Evolutionary conservation across 53 echinoderm and acorn worm species (phyloP).

Genomic region (Stichopus horrens): DNA sequence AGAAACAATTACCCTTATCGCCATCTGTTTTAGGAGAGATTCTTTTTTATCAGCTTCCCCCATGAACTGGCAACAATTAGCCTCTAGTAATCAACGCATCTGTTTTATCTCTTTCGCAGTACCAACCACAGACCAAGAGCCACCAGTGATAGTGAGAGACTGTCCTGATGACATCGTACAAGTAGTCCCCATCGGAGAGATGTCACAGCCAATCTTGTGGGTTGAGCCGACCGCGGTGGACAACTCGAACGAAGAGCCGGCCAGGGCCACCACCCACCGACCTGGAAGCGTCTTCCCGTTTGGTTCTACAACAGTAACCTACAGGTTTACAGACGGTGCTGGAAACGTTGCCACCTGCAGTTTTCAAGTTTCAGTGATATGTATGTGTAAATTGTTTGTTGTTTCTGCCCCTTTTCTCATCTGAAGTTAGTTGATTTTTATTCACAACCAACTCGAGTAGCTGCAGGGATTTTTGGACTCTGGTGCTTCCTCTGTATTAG

Average conservation of each 20-base stretch:
- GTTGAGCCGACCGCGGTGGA: conserved; percentile 15
- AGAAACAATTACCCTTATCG: no score
- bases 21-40: no score
- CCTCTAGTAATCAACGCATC: no score
- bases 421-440: no score
- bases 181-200: background rate
- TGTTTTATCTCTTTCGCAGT: background rate
- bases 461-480: no score
- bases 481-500: no score
- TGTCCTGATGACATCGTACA: conserved; percentile 20
- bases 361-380: conserved; percentile 22
- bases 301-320: conserved; percentile 12
- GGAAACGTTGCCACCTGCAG: conserved; percentile 25
- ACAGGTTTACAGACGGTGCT: conserved; percentile 26
- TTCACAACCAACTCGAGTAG: no score
- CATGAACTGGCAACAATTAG: no score
- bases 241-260: conserved; percentile 20
- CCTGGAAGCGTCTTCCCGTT: background rate
- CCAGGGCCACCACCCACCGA: conserved; percentile 15
- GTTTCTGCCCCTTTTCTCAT: no score
- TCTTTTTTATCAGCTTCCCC: no score
- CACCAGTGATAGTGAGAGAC: conserved; percentile 26
- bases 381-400: background rate
- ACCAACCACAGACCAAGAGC: conserved; percentile 5
- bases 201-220: conserved; percentile 10